Conservation (phyloP, 2,888 invertebrate species). For the Perizoma affinitatum region DNA sequence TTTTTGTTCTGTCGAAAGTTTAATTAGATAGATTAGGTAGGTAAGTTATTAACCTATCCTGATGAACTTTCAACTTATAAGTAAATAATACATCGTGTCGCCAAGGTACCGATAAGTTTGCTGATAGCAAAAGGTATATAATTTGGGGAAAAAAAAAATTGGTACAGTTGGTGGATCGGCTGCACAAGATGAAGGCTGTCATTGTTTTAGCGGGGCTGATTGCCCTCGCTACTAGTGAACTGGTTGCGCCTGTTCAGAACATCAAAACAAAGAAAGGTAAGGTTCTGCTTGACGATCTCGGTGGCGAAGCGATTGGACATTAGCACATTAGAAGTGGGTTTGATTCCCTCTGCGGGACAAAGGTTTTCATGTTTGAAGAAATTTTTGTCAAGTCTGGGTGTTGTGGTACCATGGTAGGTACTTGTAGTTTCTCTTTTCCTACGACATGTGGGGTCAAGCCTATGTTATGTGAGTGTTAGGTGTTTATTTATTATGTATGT, state of each 20-base stretch:
- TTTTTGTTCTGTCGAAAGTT: constrained; percentile 10
- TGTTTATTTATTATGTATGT: no score
- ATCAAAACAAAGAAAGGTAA: constrained; percentile 43
- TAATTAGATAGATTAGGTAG: constrained; percentile 5
- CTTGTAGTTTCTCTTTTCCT: no score
- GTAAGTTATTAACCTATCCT: not conserved
- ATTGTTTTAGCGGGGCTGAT: constrained; percentile 56
- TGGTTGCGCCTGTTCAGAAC: constrained; percentile 34
- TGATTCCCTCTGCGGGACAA: no score
- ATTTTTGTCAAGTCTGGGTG: no score
- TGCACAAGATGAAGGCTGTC: constrained; percentile 62
- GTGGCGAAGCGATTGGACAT: no score
- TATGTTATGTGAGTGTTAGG: no score
- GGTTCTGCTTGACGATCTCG: not conserved
- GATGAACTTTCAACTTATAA: constrained; percentile 23
- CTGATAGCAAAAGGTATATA: constrained; percentile 20
- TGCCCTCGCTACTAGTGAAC: constrained; percentile 52
- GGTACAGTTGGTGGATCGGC: constrained; percentile 49
- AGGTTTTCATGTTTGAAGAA: no score
- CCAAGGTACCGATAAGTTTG: constrained; percentile 3
- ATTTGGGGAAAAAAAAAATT: not conserved
- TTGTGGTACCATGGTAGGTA: no score
- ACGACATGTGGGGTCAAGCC: no score
- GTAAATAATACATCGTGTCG: constrained; percentile 9
- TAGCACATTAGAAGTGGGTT: no score